Evolutionary conservation across 2,113 vertebrate species (phyloP).

Genomic region (Heteronetta atricapilla): DNA sequence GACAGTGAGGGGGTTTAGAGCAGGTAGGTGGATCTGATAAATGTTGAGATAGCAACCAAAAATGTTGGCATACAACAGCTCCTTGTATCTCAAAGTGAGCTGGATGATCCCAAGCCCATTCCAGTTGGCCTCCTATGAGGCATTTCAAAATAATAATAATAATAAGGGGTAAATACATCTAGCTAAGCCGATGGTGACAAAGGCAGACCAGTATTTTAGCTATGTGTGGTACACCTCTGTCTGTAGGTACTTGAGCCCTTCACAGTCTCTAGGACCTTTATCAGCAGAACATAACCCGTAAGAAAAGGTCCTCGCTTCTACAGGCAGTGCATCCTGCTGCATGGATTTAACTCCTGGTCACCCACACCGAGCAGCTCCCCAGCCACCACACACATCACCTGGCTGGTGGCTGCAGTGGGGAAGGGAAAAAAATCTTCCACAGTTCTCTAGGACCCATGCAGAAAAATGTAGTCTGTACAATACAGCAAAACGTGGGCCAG

Average conservation of each 20-base stretch:
- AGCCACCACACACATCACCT: neutral
- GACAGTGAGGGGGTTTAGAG: neutral
- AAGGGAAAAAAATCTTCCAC: neutral
- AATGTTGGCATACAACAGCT: neutral
- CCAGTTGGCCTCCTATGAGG: neutral
- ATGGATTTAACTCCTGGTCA: neutral
- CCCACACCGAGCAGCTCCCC: neutral
- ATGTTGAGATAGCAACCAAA: rapidly evolving
- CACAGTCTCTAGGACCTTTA: neutral
- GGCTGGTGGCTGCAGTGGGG: neutral
- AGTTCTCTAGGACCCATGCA: neutral
- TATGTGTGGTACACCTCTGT: neutral
- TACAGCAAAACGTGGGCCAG: neutral
- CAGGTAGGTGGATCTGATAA: neutral
- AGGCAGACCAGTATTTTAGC: neutral
- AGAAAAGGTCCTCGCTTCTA: neutral
- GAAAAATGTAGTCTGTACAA: rapidly evolving
- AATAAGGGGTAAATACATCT: neutral
- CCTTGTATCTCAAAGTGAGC: neutral
- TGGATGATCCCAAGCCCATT: neutral
- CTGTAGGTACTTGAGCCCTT: neutral
- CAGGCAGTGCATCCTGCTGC: neutral
- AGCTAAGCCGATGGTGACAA: neutral
- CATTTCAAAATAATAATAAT: neutral
- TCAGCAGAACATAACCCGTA: neutral